phyloP scores from a whole-genome alignment of 2,113 vertebrate species.

The Labeo catla region DNA sequence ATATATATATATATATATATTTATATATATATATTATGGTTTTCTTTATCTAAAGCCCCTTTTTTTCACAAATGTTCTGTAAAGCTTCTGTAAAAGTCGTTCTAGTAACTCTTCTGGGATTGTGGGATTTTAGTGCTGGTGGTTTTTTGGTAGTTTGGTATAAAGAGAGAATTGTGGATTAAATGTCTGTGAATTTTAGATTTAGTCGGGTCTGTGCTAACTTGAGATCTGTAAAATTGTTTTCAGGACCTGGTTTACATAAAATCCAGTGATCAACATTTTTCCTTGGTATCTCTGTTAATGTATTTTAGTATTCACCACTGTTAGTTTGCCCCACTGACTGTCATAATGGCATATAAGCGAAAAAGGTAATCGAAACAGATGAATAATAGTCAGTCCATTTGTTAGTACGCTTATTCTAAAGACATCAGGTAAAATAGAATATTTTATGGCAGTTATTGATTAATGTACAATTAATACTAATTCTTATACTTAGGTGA shows the following conservation, averaged over 20 bases:
- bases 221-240: not conserved
- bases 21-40: not conserved
- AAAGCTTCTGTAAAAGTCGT: not conserved
- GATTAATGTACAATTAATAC: not conserved
- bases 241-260: too few relatives aligned
- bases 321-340: not conserved
- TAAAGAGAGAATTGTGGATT: not conserved
- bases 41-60: not conserved
- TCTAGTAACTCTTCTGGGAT: not conserved
- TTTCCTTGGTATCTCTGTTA: too few relatives aligned
- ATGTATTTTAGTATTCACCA: too few relatives aligned
- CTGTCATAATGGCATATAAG: not conserved
- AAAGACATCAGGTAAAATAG: too few relatives aligned
- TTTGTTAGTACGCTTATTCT: too few relatives aligned
- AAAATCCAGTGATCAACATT: too few relatives aligned
- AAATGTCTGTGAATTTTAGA: too few relatives aligned
- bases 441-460: too few relatives aligned
- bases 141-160: too few relatives aligned
- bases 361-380: not conserved
- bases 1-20: too few relatives aligned
- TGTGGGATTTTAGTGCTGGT: not conserved
- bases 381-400: not conserved
- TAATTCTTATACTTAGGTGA: not conserved
- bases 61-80: not conserved
- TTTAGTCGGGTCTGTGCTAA: not conserved